Conservation (phyloP, 2,888 invertebrate genomes). For the Seira musarum region DNA sequence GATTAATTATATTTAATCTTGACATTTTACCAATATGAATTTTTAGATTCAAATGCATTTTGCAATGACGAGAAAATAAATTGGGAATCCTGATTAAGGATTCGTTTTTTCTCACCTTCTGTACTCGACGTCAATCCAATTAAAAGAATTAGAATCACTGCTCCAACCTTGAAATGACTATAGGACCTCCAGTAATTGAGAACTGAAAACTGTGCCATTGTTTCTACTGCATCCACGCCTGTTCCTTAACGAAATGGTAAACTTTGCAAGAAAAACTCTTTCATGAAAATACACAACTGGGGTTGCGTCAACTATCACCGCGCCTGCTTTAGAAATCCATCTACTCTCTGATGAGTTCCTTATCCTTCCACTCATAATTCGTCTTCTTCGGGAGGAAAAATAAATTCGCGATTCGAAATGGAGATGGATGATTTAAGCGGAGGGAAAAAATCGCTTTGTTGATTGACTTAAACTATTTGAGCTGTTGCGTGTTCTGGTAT, state of each 20-base stretch:
- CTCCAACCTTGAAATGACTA: constrained; percentile 40
- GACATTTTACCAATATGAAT: no score
- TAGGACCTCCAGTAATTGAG: constrained; percentile 46
- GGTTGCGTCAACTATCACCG: neutral
- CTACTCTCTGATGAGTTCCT: neutral
- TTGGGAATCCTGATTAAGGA: no score
- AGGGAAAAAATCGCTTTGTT: neutral
- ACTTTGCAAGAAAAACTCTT: neutral
- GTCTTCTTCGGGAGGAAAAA: constrained; percentile 1
- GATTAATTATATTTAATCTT: no score
- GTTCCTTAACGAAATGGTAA: neutral
- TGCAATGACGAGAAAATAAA: no score
- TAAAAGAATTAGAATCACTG: constrained; percentile 34
- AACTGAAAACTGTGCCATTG: constrained; percentile 46
- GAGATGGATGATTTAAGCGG: constrained; percentile 4
- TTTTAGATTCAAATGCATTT: constrained; percentile 7
- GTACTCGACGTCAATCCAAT: constrained; percentile 33
- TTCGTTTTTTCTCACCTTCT: constrained; percentile 29
- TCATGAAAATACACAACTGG: constrained; percentile 6
- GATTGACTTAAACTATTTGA: neutral
- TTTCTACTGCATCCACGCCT: constrained; percentile 1
- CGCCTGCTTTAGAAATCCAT: constrained; percentile 4
- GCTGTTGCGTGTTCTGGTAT: neutral
- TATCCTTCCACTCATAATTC: constrained; percentile 48
- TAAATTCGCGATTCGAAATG: neutral